Evolutionary conservation across 1,140 invertebrate species (phyloP).

Genomic region (Nylanderia fulva): DNA sequence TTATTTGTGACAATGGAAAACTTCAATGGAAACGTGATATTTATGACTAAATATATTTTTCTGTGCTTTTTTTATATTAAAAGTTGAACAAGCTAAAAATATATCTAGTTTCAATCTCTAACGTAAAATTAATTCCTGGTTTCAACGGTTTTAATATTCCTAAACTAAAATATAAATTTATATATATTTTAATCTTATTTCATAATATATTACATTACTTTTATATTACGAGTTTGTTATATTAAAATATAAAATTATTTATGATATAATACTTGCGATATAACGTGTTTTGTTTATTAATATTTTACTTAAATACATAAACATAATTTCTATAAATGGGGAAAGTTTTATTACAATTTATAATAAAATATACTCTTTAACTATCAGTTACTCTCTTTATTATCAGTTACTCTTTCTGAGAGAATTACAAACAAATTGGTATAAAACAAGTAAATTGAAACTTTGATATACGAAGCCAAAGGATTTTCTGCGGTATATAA

Average conservation of each 20-base stretch:
- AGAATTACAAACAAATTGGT: neutral
- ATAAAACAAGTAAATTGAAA: neutral
- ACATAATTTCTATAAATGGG: neutral
- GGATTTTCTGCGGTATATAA: neutral
- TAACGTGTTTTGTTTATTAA: neutral
- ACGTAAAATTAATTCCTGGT: neutral
- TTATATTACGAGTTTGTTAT: neutral
- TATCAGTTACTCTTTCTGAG: neutral
- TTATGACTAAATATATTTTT: neutral
- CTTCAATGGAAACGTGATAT: neutral
- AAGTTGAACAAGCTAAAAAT: neutral
- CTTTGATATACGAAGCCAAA: neutral
- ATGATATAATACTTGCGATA: neutral
- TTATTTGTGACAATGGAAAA: slow-evolving; percentile 5
- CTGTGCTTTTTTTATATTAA: neutral
- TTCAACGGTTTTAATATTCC: neutral
- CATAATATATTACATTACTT: neutral
- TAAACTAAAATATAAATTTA: neutral
- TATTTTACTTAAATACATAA: neutral
- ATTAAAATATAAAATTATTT: neutral
- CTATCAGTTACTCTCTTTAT: neutral
- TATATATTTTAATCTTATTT: neutral
- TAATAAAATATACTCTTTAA: neutral
- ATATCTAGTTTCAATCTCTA: neutral
- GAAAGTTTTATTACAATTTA: neutral